phyloP scores from a whole-genome alignment of 2,113 vertebrate species.

The Pteropus alecto region DNA sequence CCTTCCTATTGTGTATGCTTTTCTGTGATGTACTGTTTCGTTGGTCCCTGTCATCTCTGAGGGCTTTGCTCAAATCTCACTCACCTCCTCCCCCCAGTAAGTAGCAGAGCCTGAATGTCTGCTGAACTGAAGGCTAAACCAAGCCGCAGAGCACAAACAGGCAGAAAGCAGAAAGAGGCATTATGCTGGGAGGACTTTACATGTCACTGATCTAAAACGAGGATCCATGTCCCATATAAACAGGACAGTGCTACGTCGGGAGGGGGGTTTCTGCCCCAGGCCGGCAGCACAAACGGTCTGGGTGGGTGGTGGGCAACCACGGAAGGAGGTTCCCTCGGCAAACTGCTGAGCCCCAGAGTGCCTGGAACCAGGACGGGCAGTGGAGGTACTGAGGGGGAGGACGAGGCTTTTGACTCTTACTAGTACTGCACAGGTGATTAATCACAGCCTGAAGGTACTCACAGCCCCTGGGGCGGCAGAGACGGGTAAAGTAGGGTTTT shows the following conservation, averaged over 20 bases:
- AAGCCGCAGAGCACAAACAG: neutral
- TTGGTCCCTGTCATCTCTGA: neutral
- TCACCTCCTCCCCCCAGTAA: neutral
- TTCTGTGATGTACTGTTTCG: neutral
- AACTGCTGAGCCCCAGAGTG: neutral
- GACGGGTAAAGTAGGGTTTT: neutral
- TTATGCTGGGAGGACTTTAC: neutral
- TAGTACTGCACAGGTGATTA: neutral
- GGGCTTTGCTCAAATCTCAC: neutral
- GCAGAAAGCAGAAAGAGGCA: neutral
- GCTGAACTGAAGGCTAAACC: neutral
- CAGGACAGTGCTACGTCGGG: neutral
- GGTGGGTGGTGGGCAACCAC: neutral
- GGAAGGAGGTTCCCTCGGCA: neutral
- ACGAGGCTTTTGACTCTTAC: neutral
- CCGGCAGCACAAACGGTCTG: neutral
- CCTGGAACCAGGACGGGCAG: neutral
- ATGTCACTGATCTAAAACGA: neutral
- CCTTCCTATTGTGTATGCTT: neutral
- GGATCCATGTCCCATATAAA: neutral
- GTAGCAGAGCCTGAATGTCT: neutral
- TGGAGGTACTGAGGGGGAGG: neutral
- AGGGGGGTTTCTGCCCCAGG: neutral
- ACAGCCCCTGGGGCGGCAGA: neutral
- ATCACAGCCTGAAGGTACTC: too few relatives aligned